Base-by-base conservation (phyloP, 2,888 invertebrate species). In the Bedellia somnulentella region DNA sequence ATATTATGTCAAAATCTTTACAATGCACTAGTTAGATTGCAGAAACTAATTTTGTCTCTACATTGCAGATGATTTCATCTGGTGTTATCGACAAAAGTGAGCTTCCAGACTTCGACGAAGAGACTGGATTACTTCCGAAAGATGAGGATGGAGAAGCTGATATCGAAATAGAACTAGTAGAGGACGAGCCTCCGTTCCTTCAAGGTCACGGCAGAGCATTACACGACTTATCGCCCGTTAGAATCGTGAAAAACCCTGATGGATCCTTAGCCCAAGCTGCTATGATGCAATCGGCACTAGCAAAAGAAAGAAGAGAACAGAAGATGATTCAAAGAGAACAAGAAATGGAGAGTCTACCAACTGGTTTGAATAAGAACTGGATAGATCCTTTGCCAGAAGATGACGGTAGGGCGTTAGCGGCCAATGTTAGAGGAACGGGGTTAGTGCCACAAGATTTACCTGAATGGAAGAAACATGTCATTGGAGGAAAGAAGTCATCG, bases 381-480 rank as follows among this genome's bases (percentile, higher is more conserved):
- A 94, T 94, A 37, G 97, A 97, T 73, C 97, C 97, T 0, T 58
- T 97, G 35, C 94, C 96, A 0, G 93, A 94, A 46, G 82, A 80
- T 8, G 87, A 88, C 35, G 82, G 83, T 0, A 75, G 86, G 24
- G 80, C 86, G 0, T 49, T 86, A 10, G 86, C 89, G 0, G 87
- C 88, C 0, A 89, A 87, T 44, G 85, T 89, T 79, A 78, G 93
- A 27, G 94, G 93, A 0, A 84, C 93, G 14, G 94, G 91, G 0
- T 68, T 89, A 12, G 84, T 88, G 29, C 84, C 86, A 0, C 90
- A 90, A 54, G 98, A 99, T 50, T 77, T 99, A 37, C 99, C 99
- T 0, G 99, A 99, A 58, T 99, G 99, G 99, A 97, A 99, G 63
- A 96, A 95, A 48, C 95, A 97, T 51, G 93, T 99, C 1, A 95